Base-by-base conservation (phyloP, 2,797 vertebrate genomes). In the Microhierax caerulescens region DNA sequence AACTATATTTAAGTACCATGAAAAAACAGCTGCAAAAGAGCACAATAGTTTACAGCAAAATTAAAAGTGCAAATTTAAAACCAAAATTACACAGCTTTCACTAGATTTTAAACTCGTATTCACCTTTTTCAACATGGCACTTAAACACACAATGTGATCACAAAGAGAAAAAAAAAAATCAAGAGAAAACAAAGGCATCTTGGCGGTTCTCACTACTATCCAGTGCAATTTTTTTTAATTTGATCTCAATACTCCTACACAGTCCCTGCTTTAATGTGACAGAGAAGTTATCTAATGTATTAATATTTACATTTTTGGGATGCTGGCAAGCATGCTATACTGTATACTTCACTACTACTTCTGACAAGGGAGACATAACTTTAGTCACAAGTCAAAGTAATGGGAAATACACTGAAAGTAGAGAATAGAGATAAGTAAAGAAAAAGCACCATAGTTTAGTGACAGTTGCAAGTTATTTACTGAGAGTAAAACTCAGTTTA, bases 381-480 rank as follows among this genome's bases (percentile, higher is more conserved):
- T 53, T 15, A 84, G 53, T 45, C 64, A 63, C 27, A 34, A 67
- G 48, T 6, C 53, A 47, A 6, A 56, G 21, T 7, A 37, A 73
- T 3, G 4, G 22, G 23, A 84, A 47, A 37, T 4, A 34, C 14
- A 56, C 17, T 63, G 36, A 74, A 78, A 78, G 11, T 11, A 67
- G 7, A 30, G 30, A 48, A 70, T 2, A 28, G 4, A 27, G 22
- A 25, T 69, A 47, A 47, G 17, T 3, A 59, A 10, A 30, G 30
- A n/a, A 65, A 57, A 65, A 16, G 1, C 8, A 25, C 5, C 21
- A 27, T 0, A 39, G 0, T 9, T 78, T 3, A 65, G 50, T 3
- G 25, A 24, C 16, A 88, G 63, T 5, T 56, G 23, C 21, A 68
- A 70, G n/a, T 60, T 28, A 37, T 2, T 41, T 39, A 27, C 30